Evolutionary conservation across 2,113 vertebrate species (phyloP), one percentile per base, ranked within the genome.

Genomic region (Opisthocomus hoazin): DNA sequence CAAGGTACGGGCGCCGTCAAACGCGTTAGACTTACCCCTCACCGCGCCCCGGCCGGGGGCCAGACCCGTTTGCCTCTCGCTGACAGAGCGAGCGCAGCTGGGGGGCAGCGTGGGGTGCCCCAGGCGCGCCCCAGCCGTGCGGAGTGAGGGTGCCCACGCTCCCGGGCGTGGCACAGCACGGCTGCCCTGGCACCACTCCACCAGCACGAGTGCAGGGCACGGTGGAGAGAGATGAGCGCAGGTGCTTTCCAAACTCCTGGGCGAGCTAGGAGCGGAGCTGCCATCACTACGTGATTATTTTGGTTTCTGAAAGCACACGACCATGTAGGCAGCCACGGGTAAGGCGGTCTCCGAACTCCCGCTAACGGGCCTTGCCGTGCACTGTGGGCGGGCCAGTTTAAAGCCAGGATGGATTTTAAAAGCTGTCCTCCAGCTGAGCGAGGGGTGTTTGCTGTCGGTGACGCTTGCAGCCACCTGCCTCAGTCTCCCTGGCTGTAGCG

Each of bases 11-110:
- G 63, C 3, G 0, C 58, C 56, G 36, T 30, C 51, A 41, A 69
- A 76, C 48, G 21, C 1, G 0, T 65, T 27, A 43, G 60, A 36
- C 12, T 85, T 45, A 54, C 15, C 21, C 18, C 23, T n/a, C 46
- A 19, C 45, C 0, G 5, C 1, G 15, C 51, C 14, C 41, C 2
- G 2, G 37, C 3, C 4, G 63, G 51, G 32, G 36, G 29, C 37
- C 71, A 37, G 9, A 29, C 9, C 2, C 2, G 26, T 78, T 12
- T 50, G 74, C 29, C 37, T 43, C 39, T 56, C 0, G 2, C 32
- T 18, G 50, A 34, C 45, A 29, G 41, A 37, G 46, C 1, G 11
- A 21, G 66, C 24, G 41, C 39, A 41, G 39, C 3, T 4, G 11
- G 53, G 53, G 43, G 16, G 18, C 48, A 43, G 48, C 2, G 32